Evolutionary conservation across 2,113 vertebrate species (phyloP).

Genomic region (Orientallactaga bullata): DNA sequence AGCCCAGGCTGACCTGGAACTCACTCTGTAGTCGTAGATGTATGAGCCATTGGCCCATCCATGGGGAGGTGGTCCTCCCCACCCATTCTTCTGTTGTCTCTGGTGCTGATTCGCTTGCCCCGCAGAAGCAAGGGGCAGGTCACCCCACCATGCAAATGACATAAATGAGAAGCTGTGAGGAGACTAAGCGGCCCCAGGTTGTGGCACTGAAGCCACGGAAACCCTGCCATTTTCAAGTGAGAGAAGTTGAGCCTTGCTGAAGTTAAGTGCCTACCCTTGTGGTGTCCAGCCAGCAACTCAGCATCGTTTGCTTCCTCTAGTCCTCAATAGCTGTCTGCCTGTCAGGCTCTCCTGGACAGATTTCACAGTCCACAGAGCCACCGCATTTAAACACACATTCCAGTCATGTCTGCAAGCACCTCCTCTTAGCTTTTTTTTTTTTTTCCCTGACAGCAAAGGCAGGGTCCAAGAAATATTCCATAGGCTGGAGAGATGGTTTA

Average conservation of each 20-base stretch:
- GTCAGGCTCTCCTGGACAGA: fast-evolving
- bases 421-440: not conserved
- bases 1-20: too few relatives aligned
- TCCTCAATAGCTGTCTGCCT: not conserved
- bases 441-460: not conserved
- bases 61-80: not conserved
- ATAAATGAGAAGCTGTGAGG: not conserved
- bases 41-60: not conserved
- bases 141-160: not conserved
- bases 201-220: not conserved
- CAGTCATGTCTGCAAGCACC: not conserved
- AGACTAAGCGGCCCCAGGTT: not conserved
- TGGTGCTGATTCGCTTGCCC: constrained; percentile 10
- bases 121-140: not conserved
- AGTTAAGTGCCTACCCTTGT: fast-evolving
- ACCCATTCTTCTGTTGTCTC: not conserved
- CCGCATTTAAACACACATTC: not conserved
- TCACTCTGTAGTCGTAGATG: not conserved
- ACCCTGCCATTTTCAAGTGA: not conserved
- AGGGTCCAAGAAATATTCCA: not conserved
- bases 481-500: too few relatives aligned
- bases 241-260: fast-evolving
- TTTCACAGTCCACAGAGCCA: not conserved
- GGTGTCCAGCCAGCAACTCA: fast-evolving
- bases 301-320: too few relatives aligned